Evolutionary conservation across 2,113 vertebrate genomes (phyloP).

Genomic region (Thamnophis sirtalis): DNA sequence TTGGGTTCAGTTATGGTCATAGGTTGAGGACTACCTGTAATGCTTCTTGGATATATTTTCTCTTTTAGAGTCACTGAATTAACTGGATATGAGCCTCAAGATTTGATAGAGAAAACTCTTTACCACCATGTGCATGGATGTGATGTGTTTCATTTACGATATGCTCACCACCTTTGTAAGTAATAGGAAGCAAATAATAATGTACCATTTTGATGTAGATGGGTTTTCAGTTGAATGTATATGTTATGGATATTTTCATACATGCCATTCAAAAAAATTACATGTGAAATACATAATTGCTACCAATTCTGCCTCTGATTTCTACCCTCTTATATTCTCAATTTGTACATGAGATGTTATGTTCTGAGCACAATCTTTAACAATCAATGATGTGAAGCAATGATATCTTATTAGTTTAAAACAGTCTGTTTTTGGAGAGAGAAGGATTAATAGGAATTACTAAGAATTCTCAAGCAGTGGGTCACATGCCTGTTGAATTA

Average conservation of each 20-base stretch:
- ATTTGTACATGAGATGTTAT: neutral
- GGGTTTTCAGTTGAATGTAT: neutral
- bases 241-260: neutral
- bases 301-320: neutral
- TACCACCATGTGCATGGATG: slow-evolving; percentile 92
- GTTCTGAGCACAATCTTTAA: neutral
- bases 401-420: neutral
- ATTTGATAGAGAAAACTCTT: slow-evolving; percentile 92
- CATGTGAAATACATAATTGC: neutral
- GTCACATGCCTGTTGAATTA: neutral
- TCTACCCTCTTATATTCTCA: neutral
- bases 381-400: neutral
- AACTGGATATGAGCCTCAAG: slow-evolving; percentile 92
- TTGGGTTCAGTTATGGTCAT: no score
- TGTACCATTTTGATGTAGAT: neutral
- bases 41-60: slow-evolving; percentile 30
- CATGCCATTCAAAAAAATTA: neutral
- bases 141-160: slow-evolving; percentile 87
- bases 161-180: slow-evolving; percentile 88
- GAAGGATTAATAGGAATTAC: neutral
- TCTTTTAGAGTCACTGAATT: slow-evolving; percentile 85
- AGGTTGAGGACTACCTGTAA: neutral
- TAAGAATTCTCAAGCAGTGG: neutral
- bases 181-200: slow-evolving; percentile 39
- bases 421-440: neutral